Evolutionary conservation across 2,113 vertebrate genomes (phyloP).

Genomic region (Suricata suricatta): DNA sequence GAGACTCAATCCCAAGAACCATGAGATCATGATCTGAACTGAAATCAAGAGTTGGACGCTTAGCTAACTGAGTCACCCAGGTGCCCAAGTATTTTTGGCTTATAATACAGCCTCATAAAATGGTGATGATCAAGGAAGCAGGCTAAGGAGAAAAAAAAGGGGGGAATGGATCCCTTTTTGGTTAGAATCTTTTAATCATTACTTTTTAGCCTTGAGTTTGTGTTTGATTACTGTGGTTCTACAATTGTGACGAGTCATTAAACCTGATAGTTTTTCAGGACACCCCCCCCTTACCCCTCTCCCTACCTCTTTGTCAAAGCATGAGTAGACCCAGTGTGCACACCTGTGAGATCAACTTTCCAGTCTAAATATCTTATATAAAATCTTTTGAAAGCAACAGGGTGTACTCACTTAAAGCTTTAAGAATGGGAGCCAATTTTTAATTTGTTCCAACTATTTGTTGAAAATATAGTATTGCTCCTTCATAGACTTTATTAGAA

Average conservation of each 20-base stretch:
- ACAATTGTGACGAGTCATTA: neutral
- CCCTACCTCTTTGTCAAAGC: neutral
- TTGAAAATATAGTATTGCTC: slow-evolving; percentile 74
- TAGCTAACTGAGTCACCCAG: too few species aligned
- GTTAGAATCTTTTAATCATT: neutral
- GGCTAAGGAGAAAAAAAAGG: neutral
- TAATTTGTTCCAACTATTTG: slow-evolving; percentile 79
- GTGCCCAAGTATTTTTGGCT: neutral
- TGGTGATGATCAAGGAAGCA: neutral
- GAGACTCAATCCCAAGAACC: too few species aligned
- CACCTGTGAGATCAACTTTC: slow-evolving; percentile 76
- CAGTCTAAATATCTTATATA: slow-evolving; percentile 64
- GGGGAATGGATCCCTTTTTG: neutral
- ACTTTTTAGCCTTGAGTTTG: neutral
- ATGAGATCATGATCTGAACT: too few species aligned
- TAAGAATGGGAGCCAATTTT: slow-evolving; percentile 75
- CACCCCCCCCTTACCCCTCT: too few species aligned
- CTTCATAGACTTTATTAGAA: slow-evolving; percentile 76
- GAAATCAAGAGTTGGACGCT: too few species aligned
- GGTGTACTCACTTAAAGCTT: slow-evolving; percentile 63
- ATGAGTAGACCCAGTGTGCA: slow-evolving; percentile 9
- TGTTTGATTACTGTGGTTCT: neutral
- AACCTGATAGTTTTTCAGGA: neutral
- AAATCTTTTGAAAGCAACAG: slow-evolving; percentile 73
- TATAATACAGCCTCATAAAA: neutral